Percentiles rank a stretch among this genome's conserved stretches.
These are phyloP conservation scores for Sinocyclocheilus anophthalmus DNA, from an alignment of 2,113 vertebrate genomes.

Conservation along the genomic window DNA sequence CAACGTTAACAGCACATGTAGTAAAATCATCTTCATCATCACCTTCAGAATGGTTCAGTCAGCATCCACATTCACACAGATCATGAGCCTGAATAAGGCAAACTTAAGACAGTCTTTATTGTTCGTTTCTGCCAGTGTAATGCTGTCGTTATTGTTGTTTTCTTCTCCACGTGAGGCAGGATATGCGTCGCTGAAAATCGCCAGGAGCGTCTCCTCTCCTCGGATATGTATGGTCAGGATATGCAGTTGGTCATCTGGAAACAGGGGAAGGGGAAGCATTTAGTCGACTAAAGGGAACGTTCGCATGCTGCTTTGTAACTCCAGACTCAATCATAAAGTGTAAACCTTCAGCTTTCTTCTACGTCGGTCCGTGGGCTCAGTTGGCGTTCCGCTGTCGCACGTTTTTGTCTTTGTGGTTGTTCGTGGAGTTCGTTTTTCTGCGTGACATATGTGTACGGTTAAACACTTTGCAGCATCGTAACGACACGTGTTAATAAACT, in stretches of 20 bases:
- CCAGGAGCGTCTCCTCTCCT: constrained; percentile 64
- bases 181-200: constrained; percentile 72
- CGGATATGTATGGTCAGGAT: constrained; percentile 71
- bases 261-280: constrained; percentile 61
- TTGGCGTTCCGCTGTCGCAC: constrained; percentile 98
- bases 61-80: constrained; percentile 83
- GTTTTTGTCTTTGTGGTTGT: constrained; percentile 99
- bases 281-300: neutral
- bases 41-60: constrained; percentile 85
- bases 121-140: constrained; percentile 86
- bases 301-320: neutral
- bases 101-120: constrained; percentile 91
- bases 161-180: constrained; percentile 74
- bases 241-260: constrained; percentile 73
- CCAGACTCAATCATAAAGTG: neutral
- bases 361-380: constrained; percentile 69
- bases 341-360: constrained; percentile 19
- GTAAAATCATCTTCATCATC: constrained; percentile 83
- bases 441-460: constrained; percentile 19
- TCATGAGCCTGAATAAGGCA: constrained; percentile 94
- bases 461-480: neutral
- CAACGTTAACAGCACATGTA: constrained; percentile 92
- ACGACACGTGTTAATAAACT: neutral
- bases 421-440: constrained; percentile 99
- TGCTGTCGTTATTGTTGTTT: constrained; percentile 73